Base-by-base conservation (phyloP, 2,797 vertebrate species). In the Melanotaenia nigrans region DNA sequence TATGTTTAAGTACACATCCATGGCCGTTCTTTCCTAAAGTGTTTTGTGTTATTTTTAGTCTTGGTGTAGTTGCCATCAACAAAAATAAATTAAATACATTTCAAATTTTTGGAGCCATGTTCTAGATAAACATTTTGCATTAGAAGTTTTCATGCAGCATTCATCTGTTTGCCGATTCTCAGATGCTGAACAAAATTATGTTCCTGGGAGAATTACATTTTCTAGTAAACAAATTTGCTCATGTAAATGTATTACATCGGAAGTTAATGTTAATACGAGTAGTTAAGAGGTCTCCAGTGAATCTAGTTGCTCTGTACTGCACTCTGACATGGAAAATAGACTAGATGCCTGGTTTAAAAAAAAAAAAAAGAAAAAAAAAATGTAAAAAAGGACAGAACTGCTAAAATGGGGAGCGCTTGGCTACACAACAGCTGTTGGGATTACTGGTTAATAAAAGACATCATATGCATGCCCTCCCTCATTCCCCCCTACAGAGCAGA, bases 341-440 rank as follows among this genome's bases (percentile, higher is more conserved):
- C 65, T 66, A 70, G 63, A 81, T 9, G 68, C 59, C 58, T 32
- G 36, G 61, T 47, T 85, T 66, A 71, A 57, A 11, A 35, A 61
- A 33, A 11, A 35, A 61, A 33, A 85, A 73, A 40, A 58, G 75
- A 77, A 61, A 61, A 77, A 63, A 14, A 18, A 57, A 24, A 63
- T 70, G 25, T 77, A 61, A 10, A 4, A 11, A 77, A 35, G 55
- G 75, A 55, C 30, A 25, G 63, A 61, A 38, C 5, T 68, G 65
- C 78, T 72, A 81, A 51, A 65, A 59, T 61, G 66, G 67, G 12
- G 18, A 54, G 55, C n/a, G 53, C 74, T 71, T 55, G 68, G 75
- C 63, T 81, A 68, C 86, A 90, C 88, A 93, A 90, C 93, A 94
- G 93, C 93, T 94, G 94, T 88, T 89, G 78, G 86, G 87, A 94